Conservation (phyloP, 2,113 vertebrate genomes). For the Riparia riparia region DNA sequence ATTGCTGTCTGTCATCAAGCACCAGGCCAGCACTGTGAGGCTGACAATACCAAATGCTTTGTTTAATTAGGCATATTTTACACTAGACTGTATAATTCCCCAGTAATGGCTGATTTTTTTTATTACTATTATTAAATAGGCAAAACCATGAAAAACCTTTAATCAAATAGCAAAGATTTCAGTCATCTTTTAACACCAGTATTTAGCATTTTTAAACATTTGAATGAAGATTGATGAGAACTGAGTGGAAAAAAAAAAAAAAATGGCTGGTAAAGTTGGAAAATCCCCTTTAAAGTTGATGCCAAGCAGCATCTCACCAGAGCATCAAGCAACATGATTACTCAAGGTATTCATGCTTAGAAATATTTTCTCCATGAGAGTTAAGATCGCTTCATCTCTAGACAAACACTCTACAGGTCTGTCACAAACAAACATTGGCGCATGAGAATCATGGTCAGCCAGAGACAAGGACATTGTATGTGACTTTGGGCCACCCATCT, state of each 20-base stretch:
- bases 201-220: conserved; percentile 10
- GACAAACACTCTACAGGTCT: not conserved
- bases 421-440: not conserved
- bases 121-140: not conserved
- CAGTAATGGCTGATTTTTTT: not conserved
- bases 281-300: not conserved
- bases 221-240: conserved; percentile 10
- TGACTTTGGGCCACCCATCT: not conserved
- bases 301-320: not conserved
- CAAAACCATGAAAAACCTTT: conserved; percentile 16
- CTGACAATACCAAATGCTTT: conserved; percentile 14
- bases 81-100: not conserved
- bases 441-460: not conserved
- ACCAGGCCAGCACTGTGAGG: conserved; percentile 19
- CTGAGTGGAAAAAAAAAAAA: not conserved
- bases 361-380: not conserved
- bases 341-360: not conserved
- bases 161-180: not conserved
- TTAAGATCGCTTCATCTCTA: not conserved
- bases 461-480: not conserved
- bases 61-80: conserved; percentile 49
- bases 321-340: not conserved
- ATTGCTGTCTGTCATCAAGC: conserved; percentile 7
- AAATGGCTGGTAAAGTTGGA: not conserved
- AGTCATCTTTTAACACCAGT: not conserved